Conservation (phyloP, 2,888 invertebrate species). For the Metallyticus violacea region DNA sequence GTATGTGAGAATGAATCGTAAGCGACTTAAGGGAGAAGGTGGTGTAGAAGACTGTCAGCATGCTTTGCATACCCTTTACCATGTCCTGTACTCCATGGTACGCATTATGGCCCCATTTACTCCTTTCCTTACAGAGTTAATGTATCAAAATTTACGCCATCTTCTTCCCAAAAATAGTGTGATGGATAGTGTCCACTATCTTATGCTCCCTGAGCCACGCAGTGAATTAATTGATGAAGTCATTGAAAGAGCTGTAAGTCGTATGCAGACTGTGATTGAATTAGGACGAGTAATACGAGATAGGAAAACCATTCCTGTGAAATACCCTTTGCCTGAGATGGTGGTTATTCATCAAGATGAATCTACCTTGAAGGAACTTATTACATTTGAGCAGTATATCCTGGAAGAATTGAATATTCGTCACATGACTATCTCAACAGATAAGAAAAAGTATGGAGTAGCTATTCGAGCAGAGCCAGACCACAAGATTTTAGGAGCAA, state of each 20-base stretch:
- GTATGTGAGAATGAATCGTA: slow-evolving; percentile 97
- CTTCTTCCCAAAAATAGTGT: slow-evolving; percentile 51
- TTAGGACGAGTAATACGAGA: slow-evolving; percentile 90
- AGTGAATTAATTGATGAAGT: slow-evolving; percentile 68
- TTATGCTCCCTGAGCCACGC: slow-evolving; percentile 76
- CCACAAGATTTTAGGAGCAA: slow-evolving; percentile 83
- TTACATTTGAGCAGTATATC: slow-evolving; percentile 79
- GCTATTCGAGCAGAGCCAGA: slow-evolving; percentile 91
- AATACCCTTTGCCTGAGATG: slow-evolving; percentile 94
- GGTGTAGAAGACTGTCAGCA: slow-evolving; percentile 76
- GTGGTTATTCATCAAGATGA: slow-evolving; percentile 89
- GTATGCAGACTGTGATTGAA: slow-evolving; percentile 95
- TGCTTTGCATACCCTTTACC: slow-evolving; percentile 84
- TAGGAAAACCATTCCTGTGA: slow-evolving; percentile 88
- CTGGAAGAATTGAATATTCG: slow-evolving; percentile 91
- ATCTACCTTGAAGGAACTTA: slow-evolving; percentile 72
- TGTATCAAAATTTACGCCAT: slow-evolving; percentile 84
- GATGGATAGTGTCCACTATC: slow-evolving; percentile 83
- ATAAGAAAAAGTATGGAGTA: slow-evolving; percentile 91
- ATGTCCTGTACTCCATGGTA: slow-evolving; percentile 83
- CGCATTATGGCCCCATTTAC: slow-evolving; percentile 97
- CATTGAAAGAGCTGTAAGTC: slow-evolving; percentile 85
- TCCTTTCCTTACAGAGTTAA: slow-evolving; percentile 91
- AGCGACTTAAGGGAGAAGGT: slow-evolving; percentile 87
- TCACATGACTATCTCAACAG: slow-evolving; percentile 76